A percentile compares a stretch with the other conserved stretches of the same genome.
Evolutionary conservation across 2,888 invertebrate species (phyloP).

Genomic region (Ormyrus rosae): DNA sequence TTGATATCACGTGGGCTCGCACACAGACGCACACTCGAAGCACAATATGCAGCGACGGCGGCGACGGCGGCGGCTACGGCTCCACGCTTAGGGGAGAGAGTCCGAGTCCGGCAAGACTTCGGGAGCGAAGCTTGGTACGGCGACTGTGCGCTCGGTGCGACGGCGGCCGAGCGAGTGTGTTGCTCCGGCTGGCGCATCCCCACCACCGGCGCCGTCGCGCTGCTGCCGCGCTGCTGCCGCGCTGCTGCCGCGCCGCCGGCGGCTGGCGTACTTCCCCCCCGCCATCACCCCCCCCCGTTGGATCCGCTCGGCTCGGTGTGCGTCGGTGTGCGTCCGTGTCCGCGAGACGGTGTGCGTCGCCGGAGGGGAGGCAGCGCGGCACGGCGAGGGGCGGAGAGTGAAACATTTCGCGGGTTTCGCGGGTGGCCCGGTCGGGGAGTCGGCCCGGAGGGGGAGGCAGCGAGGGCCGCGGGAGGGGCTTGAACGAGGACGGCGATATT

Average conservation of each 20-base stretch:
- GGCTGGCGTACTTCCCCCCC: conserved; percentile 21
- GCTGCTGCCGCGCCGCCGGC: conserved; percentile 27
- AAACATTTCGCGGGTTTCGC: conserved; percentile 74
- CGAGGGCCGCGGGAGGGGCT: conserved; percentile 62
- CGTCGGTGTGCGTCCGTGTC: conserved; percentile 32
- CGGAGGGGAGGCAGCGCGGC: conserved; percentile 63
- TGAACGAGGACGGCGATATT: conserved; percentile 47
- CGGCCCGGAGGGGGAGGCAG: conserved; percentile 60
- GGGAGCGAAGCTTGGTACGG: not conserved
- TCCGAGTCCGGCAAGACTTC: conserved; percentile 7
- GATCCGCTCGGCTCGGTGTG: conserved; percentile 31
- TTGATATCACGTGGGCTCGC: not conserved
- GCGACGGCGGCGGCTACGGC: not conserved
- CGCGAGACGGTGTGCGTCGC: conserved; percentile 64
- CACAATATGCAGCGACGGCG: not conserved
- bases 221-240: too few relatives aligned
- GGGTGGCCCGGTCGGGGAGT: conserved; percentile 62
- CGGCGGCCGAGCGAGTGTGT: conserved; percentile 74
- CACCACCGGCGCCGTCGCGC: conserved; percentile 56
- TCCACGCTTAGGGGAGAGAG: not conserved
- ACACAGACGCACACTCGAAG: not conserved
- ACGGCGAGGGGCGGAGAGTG: conserved; percentile 62
- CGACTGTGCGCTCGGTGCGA: conserved; percentile 69
- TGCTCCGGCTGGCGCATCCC: conserved; percentile 65
- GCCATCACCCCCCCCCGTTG: conserved; percentile 41